Evolutionary conservation across 1,140 invertebrate genomes (phyloP).

Genomic region (Lepidostoma basale): DNA sequence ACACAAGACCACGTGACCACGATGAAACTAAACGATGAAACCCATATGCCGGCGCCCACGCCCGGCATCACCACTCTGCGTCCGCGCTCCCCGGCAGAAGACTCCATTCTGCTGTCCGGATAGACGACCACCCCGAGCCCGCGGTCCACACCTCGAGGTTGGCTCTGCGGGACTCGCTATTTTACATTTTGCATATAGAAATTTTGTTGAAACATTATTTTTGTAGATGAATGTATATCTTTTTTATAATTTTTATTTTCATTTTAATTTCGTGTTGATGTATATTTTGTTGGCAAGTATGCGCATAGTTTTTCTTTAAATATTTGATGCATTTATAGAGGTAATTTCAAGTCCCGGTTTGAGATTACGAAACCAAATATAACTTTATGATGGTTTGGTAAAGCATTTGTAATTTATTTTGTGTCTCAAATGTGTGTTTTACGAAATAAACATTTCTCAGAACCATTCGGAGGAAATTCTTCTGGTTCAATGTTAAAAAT

Average conservation of each 20-base stretch:
- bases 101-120: too few species aligned
- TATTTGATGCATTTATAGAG: not conserved
- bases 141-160: too few species aligned
- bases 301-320: not conserved
- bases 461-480: not conserved
- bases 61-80: not conserved
- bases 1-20: not conserved
- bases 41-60: too few species aligned
- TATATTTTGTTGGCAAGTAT: too few species aligned
- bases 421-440: not conserved
- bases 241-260: not conserved
- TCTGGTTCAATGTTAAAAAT: constrained; percentile 1
- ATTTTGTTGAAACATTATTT: constrained; percentile 16
- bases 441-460: not conserved
- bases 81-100: too few species aligned
- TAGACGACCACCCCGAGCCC: too few species aligned
- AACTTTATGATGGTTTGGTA: too few species aligned
- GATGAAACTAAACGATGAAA: constrained; percentile 8
- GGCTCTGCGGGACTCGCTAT: not conserved
- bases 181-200: constrained; percentile 9
- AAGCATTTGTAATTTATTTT: not conserved
- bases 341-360: not conserved
- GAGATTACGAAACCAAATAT: constrained; percentile 1
- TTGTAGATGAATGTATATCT: constrained; percentile 2
- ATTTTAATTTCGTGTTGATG: too few species aligned